Base-by-base conservation (phyloP, 1,140 invertebrate genomes). In the Bombus polaris region DNA sequence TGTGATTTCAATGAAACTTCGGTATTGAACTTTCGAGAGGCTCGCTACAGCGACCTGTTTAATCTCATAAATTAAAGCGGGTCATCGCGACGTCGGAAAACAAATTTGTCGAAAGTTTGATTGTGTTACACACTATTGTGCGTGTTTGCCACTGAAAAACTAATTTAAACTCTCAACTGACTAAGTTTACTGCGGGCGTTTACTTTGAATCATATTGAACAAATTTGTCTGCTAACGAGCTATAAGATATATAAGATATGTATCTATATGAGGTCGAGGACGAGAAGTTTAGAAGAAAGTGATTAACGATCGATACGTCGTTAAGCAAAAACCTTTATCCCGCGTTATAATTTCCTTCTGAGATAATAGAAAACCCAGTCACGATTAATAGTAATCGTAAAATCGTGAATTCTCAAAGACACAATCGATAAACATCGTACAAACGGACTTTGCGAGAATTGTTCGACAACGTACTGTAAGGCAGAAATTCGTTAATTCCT, bases 111-210 rank as follows among this genome's bases (percentile, higher is more conserved):
- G 77, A 73, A 85, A 85, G 68, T 85, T 85, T 85, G 83, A 85
- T 85, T 65, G 47, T 66, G 76, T 85, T 72, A 85, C 80, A 80
- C 83, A 85, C 73, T 78, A 85, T 80, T 72, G 83, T 65, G 68
- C 83, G 83, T 80, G 83, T 85, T 85, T 85, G 68, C 57, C 77
- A 18, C 32, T 35, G 83, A 85, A 85, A 85, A 85, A 85, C 83
- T 73, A 72, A 85, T 79, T 80, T 85, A 85, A 85, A 85, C 71
- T 86, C 84, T 28, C 39, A 18, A 10, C 72, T 62, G 65, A 86
- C 25, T 47, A 22, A 53, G 53, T 47, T 85, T 47, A 47, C 53
- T 35, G 32, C 32, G 62, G 32, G 5, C 77, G 83, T 85, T 85
- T 85, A 80, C 77, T 65, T 68, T 80, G 39, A 22, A 71, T 72